Conservation (phyloP, 2,113 vertebrate genomes). For the Daubentonia madagascariensis region DNA sequence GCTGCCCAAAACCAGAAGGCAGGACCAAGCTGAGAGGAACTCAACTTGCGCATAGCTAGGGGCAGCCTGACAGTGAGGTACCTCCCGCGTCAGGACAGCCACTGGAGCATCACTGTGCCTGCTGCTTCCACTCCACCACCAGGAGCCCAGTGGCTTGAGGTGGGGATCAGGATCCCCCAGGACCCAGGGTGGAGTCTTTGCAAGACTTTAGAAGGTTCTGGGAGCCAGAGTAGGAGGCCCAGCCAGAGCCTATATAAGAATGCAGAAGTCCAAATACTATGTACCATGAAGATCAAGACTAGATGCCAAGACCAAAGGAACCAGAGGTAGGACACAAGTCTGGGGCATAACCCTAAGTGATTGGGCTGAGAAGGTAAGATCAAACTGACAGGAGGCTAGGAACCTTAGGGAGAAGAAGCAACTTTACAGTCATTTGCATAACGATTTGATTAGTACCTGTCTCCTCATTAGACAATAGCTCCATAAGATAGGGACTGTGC, state of each 20-base stretch:
- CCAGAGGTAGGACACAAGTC: background rate
- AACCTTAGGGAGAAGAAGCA: background rate
- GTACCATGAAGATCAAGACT: background rate
- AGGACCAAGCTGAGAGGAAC: background rate
- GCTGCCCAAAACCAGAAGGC: background rate
- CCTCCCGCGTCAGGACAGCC: background rate
- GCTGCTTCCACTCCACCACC: background rate
- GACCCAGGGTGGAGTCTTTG: background rate
- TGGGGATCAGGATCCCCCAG: no score
- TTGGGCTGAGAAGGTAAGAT: background rate
- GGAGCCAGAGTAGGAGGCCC: background rate
- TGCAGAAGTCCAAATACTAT: background rate
- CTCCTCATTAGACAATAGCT: background rate
- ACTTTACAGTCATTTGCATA: background rate
- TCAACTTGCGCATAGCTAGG: background rate
- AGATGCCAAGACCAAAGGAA: background rate
- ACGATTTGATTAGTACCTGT: background rate
- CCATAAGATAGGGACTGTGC: background rate
- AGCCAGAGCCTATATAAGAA: background rate
- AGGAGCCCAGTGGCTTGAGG: background rate
- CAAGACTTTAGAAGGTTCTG: background rate
- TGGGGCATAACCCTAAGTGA: background rate
- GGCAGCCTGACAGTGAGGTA: background rate
- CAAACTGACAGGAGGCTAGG: background rate
- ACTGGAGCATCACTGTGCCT: background rate